A percentile compares a stretch with the other conserved stretches of the same genome.
These are phyloP conservation scores for Lacerta bilineata DNA, from an alignment of 2,797 vertebrate genomes.

Conservation along the genomic window DNA sequence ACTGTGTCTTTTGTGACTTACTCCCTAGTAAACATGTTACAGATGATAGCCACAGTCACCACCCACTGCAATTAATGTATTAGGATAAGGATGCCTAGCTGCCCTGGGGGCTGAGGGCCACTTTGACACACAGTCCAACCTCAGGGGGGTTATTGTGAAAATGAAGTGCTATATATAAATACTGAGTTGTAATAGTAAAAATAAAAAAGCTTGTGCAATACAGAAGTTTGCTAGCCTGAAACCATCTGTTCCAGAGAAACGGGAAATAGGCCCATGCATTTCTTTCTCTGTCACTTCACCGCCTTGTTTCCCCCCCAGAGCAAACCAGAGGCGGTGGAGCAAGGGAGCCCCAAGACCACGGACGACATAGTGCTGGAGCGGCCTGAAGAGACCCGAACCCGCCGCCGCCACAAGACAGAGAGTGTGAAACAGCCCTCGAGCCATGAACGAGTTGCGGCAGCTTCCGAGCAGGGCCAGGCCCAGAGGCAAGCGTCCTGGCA, in stretches of 20 bases:
- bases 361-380: conserved; percentile 96
- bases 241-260: neutral
- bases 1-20: neutral
- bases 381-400: conserved; percentile 89
- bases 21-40: neutral
- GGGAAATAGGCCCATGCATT: neutral
- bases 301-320: conserved; percentile 79
- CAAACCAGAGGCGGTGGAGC: conserved; percentile 91
- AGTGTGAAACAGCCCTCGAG: conserved; percentile 92
- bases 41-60: neutral
- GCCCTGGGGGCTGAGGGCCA: too few species aligned
- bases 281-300: neutral
- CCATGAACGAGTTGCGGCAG: conserved; percentile 82
- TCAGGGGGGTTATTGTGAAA: neutral
- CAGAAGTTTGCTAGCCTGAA: neutral
- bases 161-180: neutral
- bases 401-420: conserved; percentile 95
- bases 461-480: conserved; percentile 89
- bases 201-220: neutral
- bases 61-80: neutral
- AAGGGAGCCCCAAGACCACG: conserved; percentile 95
- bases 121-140: too few species aligned
- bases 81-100: neutral
- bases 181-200: neutral
- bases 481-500: conserved; percentile 75